Conservation (phyloP, 2,113 vertebrate species). For the Labrus mixtus region DNA sequence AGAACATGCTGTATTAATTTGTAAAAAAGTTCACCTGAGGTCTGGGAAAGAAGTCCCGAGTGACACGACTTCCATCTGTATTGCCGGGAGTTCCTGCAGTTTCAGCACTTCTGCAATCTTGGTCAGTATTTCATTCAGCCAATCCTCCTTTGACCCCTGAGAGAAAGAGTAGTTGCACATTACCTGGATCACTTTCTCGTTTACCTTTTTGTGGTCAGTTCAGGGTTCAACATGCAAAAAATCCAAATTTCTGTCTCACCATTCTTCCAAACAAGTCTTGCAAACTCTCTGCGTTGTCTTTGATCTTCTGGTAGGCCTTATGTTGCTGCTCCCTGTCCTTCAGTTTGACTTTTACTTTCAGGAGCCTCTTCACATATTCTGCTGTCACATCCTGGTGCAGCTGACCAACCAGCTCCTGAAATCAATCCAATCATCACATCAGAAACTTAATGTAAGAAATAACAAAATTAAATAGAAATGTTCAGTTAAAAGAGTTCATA, state of each 20-base stretch:
- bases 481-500: too few species aligned
- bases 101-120: slow-evolving; percentile 88
- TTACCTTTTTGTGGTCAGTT: background rate
- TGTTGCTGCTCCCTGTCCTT: slow-evolving; percentile 79
- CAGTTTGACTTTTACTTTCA: slow-evolving; percentile 85
- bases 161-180: background rate
- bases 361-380: slow-evolving; percentile 87
- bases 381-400: slow-evolving; percentile 82
- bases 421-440: background rate
- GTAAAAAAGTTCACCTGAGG: slow-evolving; percentile 84
- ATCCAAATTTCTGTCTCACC: slow-evolving; percentile 77
- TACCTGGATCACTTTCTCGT: background rate
- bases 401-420: slow-evolving; percentile 83
- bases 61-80: slow-evolving; percentile 87
- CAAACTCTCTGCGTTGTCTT: slow-evolving; percentile 74
- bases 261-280: slow-evolving; percentile 77
- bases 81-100: slow-evolving; percentile 87
- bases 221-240: background rate
- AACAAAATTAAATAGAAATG: too few species aligned
- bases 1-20: background rate
- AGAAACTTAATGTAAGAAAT: too few species aligned
- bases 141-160: slow-evolving; percentile 85
- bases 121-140: slow-evolving; percentile 84
- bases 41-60: slow-evolving; percentile 85
- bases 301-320: slow-evolving; percentile 73